Base-by-base conservation (phyloP, 2,113 vertebrate genomes). In the Lagopus muta region DNA sequence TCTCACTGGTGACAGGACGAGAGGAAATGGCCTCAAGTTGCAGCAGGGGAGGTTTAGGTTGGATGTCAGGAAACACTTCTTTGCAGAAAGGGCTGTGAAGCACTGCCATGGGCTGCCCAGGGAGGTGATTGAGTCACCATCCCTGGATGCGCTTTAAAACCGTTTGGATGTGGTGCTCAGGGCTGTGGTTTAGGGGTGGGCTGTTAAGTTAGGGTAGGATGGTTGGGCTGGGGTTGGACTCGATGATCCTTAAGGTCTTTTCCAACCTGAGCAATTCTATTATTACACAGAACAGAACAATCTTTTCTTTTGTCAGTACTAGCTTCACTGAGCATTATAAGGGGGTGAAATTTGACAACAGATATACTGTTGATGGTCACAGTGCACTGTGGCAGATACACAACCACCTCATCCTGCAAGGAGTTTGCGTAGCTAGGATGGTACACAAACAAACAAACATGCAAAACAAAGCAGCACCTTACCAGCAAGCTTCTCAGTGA, bases 401-500 rank as follows among this genome's bases (percentile, higher is more conserved):
- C 4, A 88, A n/a, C 50, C 70, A 54, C 22, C 64, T 24, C 50
- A 13, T 8, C 50, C 34, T 16, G 8, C 43, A 34, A 11, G 38
- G 38, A 47, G 38, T 48, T 24, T 45, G 18, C 27, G 25, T 67
- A 19, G 58, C 60, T 21, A 77, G 40, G 57, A 20, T 4, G 17
- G 30, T 4, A 47, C 19, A 73, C 45, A 66, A 38, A 62, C 52
- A 45, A 61, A 5, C 82, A 62, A 87, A 8, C n/a, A 36, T 3
- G 7, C 6, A 54, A 65, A 90, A 66, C 11, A 62, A 71, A 78
- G 18, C 62, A 57, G 3, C 36, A 5, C n/a, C 89, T 94, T 98
- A 99, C 99, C 99, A 97, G 99, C 98, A 84, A 99, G 98, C 77
- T 98, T 99, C 94, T 99, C 98, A 4, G 99, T 98, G 80, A 99